Evolutionary conservation across 2,797 vertebrate species (phyloP).

Genomic region (Trachops cirrhosus): DNA sequence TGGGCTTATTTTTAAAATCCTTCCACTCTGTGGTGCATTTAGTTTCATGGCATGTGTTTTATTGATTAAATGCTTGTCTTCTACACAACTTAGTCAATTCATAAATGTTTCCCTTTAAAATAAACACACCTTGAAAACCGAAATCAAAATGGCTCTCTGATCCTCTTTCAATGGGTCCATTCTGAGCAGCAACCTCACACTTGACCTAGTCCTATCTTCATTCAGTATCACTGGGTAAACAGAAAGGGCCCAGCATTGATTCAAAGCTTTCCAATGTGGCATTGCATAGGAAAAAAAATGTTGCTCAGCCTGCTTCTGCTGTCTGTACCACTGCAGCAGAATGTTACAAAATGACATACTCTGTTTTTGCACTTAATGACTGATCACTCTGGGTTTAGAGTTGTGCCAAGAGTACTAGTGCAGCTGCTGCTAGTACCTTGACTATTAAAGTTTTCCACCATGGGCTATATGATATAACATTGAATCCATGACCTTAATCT

Average conservation of each 20-base stretch:
- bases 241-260: background rate
- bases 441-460: background rate
- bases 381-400: background rate
- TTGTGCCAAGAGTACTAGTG: background rate
- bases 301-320: background rate
- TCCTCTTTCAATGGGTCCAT: background rate
- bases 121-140: background rate
- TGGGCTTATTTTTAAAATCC: slow-evolving; percentile 41
- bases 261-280: background rate
- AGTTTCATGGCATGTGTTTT: slow-evolving; percentile 19
- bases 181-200: background rate
- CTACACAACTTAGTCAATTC: background rate
- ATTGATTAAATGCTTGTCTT: slow-evolving; percentile 31
- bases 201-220: background rate
- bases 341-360: background rate
- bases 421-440: background rate
- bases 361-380: background rate
- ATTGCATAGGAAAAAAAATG: background rate
- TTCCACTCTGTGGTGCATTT: slow-evolving; percentile 16
- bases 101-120: slow-evolving; percentile 41
- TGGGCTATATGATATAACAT: background rate
- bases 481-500: background rate
- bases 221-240: background rate
- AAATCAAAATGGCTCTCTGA: background rate
- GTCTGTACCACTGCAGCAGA: background rate